phyloP scores from a whole-genome alignment of 1,140 invertebrate genomes.

The Drosophila nigromelanica region DNA sequence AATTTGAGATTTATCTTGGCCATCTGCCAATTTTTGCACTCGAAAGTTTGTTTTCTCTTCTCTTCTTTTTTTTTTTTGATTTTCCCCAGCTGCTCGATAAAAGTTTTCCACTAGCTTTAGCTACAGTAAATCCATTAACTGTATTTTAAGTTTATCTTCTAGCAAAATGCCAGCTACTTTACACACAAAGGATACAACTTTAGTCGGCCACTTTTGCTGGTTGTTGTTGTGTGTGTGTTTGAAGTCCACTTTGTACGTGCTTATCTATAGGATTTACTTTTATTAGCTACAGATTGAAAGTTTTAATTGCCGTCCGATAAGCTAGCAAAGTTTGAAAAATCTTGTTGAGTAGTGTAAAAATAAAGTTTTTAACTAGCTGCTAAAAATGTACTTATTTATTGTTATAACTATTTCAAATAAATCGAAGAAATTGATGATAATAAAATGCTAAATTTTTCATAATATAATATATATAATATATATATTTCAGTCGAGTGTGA shows the following conservation, averaged over 20 bases:
- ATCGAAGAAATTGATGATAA: background rate
- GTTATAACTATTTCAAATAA: background rate
- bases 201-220: background rate
- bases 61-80: background rate
- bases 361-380: background rate
- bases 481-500: too few relatives aligned
- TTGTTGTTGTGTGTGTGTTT: background rate
- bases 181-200: slow-evolving; percentile 12
- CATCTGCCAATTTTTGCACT: slow-evolving; percentile 3
- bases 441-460: too few relatives aligned
- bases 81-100: slow-evolving; percentile 1
- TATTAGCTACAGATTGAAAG: slow-evolving; percentile 3
- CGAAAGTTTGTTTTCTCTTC: background rate
- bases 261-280: background rate
- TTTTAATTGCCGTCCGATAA: slow-evolving; percentile 7
- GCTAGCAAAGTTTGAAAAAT: background rate
- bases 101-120: background rate
- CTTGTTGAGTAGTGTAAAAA: background rate
- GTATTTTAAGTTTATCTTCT: slow-evolving; percentile 42
- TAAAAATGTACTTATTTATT: slow-evolving; percentile 1
- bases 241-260: background rate
- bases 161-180: slow-evolving; percentile 1
- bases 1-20: slow-evolving; percentile 1
- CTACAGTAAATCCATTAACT: slow-evolving; percentile 41
- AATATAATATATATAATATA: too few relatives aligned